Percentiles rank a stretch among this genome's conserved stretches.
Evolutionary conservation across 2,888 invertebrate species (phyloP).

Genomic region (Chouioia cunea): DNA sequence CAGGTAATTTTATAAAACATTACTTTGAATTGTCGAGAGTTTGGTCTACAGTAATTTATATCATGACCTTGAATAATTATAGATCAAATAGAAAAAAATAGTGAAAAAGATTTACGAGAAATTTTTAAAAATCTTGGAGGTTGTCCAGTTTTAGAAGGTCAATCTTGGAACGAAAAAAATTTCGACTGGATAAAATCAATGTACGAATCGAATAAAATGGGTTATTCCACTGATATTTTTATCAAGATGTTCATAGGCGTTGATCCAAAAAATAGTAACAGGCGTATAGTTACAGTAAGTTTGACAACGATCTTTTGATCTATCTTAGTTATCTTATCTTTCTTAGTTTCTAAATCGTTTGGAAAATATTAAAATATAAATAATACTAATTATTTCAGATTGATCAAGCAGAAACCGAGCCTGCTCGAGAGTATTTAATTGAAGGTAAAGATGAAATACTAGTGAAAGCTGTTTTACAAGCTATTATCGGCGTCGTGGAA

Average conservation of each 20-base stretch:
- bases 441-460: slow-evolving; percentile 84
- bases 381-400: slow-evolving; percentile 70
- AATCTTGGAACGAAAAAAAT: slow-evolving; percentile 77
- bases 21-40: not conserved
- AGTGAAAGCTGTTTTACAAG: slow-evolving; percentile 83
- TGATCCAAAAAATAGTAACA: slow-evolving; percentile 89
- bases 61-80: not conserved
- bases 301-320: not conserved
- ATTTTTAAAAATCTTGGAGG: slow-evolving; percentile 85
- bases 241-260: slow-evolving; percentile 83
- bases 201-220: slow-evolving; percentile 82
- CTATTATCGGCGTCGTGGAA: slow-evolving; percentile 86
- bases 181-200: slow-evolving; percentile 87
- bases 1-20: not conserved
- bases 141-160: slow-evolving; percentile 89
- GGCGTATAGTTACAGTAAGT: slow-evolving; percentile 85
- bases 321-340: not conserved
- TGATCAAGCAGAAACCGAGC: slow-evolving; percentile 81
- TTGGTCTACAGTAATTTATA: not conserved
- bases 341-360: not conserved
- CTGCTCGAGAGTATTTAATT: slow-evolving; percentile 84
- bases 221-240: slow-evolving; percentile 90
- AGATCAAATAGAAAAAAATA: slow-evolving; percentile 34
- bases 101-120: slow-evolving; percentile 76
- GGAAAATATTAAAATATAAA: not conserved